These are phyloP conservation scores for Dicaeum eximium DNA, from an alignment of 2,113 vertebrate species.

Conservation along the genomic window DNA sequence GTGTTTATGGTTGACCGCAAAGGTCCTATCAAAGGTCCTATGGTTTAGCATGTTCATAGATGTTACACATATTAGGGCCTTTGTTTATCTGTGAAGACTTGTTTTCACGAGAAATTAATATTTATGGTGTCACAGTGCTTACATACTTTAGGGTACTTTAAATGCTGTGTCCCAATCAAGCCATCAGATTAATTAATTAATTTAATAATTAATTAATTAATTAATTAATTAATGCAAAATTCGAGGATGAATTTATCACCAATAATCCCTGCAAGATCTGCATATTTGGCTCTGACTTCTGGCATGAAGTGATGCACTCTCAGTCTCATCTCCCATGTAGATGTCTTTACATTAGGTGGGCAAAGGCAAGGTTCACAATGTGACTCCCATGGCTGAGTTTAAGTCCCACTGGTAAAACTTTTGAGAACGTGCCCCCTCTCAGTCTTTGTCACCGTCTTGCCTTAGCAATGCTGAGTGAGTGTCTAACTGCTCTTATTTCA, in stretches of 20 bases:
- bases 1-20: background rate
- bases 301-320: background rate
- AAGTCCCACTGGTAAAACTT: background rate
- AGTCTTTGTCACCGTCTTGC: background rate
- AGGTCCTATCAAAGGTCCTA: background rate
- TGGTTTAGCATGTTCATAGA: background rate
- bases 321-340: background rate
- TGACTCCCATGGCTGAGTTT: background rate
- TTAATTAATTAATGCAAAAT: background rate
- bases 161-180: background rate
- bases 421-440: background rate
- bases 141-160: background rate
- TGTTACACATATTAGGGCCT: background rate
- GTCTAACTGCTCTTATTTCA: background rate
- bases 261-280: background rate
- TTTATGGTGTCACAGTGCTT: background rate
- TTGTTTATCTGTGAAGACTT: background rate
- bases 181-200: background rate
- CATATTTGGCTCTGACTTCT: background rate
- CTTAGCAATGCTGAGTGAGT: background rate
- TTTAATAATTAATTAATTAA: background rate
- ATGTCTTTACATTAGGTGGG: background rate
- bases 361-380: background rate
- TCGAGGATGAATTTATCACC: background rate
- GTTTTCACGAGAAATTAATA: background rate